Percentiles rank a stretch among this genome's conserved stretches.
phyloP scores from a whole-genome alignment of 2,888 invertebrate species.

The Pterostichus niger region DNA sequence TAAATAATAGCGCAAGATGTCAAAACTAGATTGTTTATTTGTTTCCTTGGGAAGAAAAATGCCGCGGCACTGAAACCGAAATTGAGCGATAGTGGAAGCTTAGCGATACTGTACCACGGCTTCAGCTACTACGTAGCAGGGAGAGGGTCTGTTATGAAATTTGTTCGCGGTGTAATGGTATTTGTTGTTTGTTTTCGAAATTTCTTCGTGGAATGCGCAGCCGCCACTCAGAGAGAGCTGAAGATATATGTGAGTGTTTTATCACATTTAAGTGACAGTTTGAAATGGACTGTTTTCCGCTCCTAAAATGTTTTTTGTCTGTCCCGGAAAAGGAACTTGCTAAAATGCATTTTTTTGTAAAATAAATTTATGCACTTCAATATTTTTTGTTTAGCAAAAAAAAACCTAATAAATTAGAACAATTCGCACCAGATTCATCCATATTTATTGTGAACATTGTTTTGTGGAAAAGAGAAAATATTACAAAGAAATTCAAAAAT shows the following conservation, averaged over 20 bases:
- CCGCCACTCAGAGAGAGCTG: slow-evolving; percentile 29
- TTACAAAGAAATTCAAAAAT: not conserved
- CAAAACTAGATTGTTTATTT: slow-evolving; percentile 37
- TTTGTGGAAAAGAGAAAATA: not conserved
- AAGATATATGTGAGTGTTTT: slow-evolving; percentile 62
- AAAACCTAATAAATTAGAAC: slow-evolving; percentile 37
- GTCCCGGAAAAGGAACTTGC: slow-evolving; percentile 43
- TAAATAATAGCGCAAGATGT: slow-evolving; percentile 28
- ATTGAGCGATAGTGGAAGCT: slow-evolving; percentile 23
- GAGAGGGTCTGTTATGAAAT: slow-evolving; percentile 31
- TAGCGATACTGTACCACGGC: not conserved
- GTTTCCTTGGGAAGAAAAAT: slow-evolving; percentile 33
- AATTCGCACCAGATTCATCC: slow-evolving; percentile 31
- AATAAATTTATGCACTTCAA: slow-evolving; percentile 49
- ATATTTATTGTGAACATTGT: not conserved
- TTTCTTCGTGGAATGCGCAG: slow-evolving; percentile 40
- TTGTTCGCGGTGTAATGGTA: slow-evolving; percentile 35
- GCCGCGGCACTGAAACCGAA: slow-evolving; percentile 15
- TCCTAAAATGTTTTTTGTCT: slow-evolving; percentile 56
- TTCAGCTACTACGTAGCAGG: not conserved
- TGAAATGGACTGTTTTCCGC: slow-evolving; percentile 61
- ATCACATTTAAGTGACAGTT: slow-evolving; percentile 64
- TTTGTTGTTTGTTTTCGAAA: slow-evolving; percentile 54
- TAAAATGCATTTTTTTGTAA: slow-evolving; percentile 55
- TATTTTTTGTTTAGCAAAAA: slow-evolving; percentile 30